Evolutionary conservation across 1,140 invertebrate genomes (phyloP).

Genomic region (Pseudachorutes palmiensis): DNA sequence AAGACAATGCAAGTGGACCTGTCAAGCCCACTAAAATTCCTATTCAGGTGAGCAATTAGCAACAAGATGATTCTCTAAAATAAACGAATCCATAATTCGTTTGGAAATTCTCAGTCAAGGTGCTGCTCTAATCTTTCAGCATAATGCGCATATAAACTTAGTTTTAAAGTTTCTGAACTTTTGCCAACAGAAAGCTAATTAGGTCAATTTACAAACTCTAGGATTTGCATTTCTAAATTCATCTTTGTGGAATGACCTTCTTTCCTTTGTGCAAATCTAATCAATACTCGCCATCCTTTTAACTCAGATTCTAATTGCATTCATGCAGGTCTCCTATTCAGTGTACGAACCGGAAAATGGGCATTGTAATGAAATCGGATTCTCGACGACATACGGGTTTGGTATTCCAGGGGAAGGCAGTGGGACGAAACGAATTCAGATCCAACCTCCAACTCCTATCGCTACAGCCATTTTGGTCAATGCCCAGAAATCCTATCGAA

Average conservation of each 20-base stretch:
- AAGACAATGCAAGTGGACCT: constrained; percentile 23
- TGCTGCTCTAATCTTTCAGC: no score
- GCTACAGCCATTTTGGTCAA: constrained; percentile 62
- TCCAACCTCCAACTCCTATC: constrained; percentile 63
- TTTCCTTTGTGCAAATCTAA: no score
- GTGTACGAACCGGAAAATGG: constrained; percentile 60
- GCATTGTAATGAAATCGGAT: constrained; percentile 37
- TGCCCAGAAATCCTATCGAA: constrained; percentile 68
- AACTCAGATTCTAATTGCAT: no score
- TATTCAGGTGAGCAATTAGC: constrained; percentile 28
- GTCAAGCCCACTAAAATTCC: constrained; percentile 37
- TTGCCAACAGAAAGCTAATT: no score
- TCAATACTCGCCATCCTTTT: no score
- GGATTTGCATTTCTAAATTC: no score
- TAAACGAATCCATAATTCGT: no score
- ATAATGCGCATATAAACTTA: no score
- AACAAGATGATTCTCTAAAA: neutral
- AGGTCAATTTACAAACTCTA: no score
- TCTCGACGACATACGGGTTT: constrained; percentile 36
- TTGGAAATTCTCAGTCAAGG: no score
- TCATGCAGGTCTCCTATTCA: constrained; percentile 64
- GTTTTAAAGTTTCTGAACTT: no score
- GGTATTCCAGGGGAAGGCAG: constrained; percentile 52
- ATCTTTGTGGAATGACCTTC: no score
- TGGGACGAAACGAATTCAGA: constrained; percentile 58